phyloP scores from a whole-genome alignment of 2,888 invertebrate genomes.

The Molanna angustata region DNA sequence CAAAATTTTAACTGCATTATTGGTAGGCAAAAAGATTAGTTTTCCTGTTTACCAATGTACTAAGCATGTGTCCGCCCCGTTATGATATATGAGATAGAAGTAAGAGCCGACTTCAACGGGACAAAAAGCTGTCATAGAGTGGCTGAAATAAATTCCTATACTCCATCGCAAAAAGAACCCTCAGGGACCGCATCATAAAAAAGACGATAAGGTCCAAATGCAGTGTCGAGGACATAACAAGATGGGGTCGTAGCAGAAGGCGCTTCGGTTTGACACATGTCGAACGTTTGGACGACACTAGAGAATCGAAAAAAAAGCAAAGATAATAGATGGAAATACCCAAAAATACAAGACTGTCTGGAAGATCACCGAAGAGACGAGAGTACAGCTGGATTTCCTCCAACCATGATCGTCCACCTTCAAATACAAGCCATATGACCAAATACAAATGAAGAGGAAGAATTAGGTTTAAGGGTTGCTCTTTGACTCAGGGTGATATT shows the following conservation, averaged over 20 bases:
- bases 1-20: too few species aligned
- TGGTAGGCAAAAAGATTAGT: too few species aligned
- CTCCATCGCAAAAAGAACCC: neutral
- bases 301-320: too few species aligned
- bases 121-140: too few species aligned
- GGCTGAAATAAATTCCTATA: neutral
- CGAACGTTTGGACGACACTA: neutral
- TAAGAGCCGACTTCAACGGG: too few species aligned
- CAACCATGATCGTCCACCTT: neutral
- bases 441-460: neutral
- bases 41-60: too few species aligned
- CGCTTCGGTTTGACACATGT: neutral
- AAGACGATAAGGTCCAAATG: neutral
- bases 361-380: neutral
- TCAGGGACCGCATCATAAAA: neutral
- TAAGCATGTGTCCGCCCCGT: too few species aligned
- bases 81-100: too few species aligned
- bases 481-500: too few species aligned
- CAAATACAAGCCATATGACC: neutral
- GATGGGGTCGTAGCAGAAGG: neutral
- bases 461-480: too few species aligned
- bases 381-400: neutral
- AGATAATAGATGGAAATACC: too few species aligned
- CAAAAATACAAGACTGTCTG: neutral
- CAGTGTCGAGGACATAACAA: too few species aligned